Evolutionary conservation across 1,140 invertebrate species (phyloP).

Genomic region (Musca domestica): DNA sequence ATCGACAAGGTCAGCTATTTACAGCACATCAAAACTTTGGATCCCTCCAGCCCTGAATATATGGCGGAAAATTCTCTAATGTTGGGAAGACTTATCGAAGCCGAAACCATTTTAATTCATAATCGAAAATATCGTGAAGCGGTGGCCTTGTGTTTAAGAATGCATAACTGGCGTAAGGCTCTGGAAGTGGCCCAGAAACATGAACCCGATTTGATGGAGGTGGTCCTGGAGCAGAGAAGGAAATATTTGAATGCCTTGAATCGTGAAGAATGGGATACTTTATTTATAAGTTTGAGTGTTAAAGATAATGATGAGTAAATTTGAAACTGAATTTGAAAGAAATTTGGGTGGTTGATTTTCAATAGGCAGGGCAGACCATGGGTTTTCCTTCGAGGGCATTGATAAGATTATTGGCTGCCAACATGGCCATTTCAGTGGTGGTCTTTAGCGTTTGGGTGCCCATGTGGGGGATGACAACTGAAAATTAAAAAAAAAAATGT

Average conservation of each 20-base stretch:
- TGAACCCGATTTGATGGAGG: conserved; percentile 73
- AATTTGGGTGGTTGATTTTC: neutral
- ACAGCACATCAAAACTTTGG: conserved; percentile 70
- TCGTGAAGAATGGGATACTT: conserved; percentile 73
- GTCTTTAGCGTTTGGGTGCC: conserved; percentile 80
- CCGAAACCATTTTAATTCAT: conserved; percentile 79
- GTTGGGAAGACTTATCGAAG: conserved; percentile 74
- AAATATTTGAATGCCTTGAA: conserved; percentile 73
- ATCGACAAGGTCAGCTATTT: conserved; percentile 88
- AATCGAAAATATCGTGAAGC: conserved; percentile 74
- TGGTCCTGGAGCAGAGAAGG: conserved; percentile 72
- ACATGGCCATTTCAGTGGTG: conserved; percentile 72
- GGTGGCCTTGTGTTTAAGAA: conserved; percentile 75
- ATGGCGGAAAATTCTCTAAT: conserved; percentile 80
- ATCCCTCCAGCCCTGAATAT: conserved; percentile 60
- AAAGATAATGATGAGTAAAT: conserved; percentile 51
- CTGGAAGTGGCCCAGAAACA: conserved; percentile 81
- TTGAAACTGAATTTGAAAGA: neutral
- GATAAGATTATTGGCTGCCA: conserved; percentile 78
- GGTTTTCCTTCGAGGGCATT: conserved; percentile 69
- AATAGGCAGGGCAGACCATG: conserved; percentile 60
- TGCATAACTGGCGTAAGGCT: conserved; percentile 86
- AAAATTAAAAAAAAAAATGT: conserved; percentile 54
- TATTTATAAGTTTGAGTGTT: conserved; percentile 65
- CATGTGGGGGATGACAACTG: conserved; percentile 81